phyloP scores from a whole-genome alignment of 2,888 invertebrate genomes.

The Lottia scabra region DNA sequence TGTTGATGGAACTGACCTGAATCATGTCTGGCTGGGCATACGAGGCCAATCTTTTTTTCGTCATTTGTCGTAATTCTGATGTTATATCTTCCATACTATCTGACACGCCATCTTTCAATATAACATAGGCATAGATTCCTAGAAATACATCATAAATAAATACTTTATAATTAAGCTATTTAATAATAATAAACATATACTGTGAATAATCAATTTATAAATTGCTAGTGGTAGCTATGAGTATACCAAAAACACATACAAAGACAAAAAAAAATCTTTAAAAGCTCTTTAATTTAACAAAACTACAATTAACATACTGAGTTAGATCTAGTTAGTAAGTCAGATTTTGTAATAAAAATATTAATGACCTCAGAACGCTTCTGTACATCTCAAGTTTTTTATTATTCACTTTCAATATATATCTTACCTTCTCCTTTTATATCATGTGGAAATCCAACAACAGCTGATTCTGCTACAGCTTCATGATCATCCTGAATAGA shows the following conservation, averaged over 20 bases:
- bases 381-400: too few relatives aligned
- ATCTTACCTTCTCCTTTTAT: slow-evolving; percentile 71
- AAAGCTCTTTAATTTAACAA: too few relatives aligned
- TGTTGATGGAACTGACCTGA: slow-evolving; percentile 57
- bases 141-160: slow-evolving; percentile 11
- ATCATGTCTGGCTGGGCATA: slow-evolving; percentile 72
- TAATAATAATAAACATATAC: too few relatives aligned
- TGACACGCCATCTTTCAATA: slow-evolving; percentile 58
- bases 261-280: too few relatives aligned
- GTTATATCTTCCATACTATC: slow-evolving; percentile 49
- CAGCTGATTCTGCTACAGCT: slow-evolving; percentile 71
- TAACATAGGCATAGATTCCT: slow-evolving; percentile 71
- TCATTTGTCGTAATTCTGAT: slow-evolving; percentile 58
- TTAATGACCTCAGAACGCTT: too few relatives aligned
- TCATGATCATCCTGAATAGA: slow-evolving; percentile 67
- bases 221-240: too few relatives aligned
- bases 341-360: too few relatives aligned
- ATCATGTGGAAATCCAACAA: slow-evolving; percentile 72
- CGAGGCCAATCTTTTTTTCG: slow-evolving; percentile 68
- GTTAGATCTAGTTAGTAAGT: too few relatives aligned
- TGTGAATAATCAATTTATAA: too few relatives aligned
- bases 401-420: too few relatives aligned
- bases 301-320: too few relatives aligned
- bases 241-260: too few relatives aligned
- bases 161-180: not conserved